Evolutionary conservation across 2,113 vertebrate genomes (phyloP).

Genomic region (Eupsittula cactorum): DNA sequence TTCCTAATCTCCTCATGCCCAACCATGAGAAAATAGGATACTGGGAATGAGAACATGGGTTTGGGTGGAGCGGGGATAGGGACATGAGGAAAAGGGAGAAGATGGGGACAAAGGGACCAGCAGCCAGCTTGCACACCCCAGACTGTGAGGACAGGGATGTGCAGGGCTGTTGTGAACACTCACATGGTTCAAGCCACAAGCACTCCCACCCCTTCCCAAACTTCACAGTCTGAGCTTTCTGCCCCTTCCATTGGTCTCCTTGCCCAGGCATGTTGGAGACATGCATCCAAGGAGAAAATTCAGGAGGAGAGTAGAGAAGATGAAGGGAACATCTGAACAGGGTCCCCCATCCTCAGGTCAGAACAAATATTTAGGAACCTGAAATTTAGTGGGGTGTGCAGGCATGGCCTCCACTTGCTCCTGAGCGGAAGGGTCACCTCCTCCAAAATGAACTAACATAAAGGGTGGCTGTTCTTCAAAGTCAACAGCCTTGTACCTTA

Average conservation of each 20-base stretch:
- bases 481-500: not conserved
- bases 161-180: not conserved
- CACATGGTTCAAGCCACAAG: not conserved
- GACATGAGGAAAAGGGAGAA: not conserved
- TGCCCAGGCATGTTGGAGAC: rapidly evolving
- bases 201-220: not conserved
- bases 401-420: not conserved
- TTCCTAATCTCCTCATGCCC: not conserved
- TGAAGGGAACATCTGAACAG: not conserved
- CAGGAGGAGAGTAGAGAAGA: not conserved
- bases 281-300: not conserved
- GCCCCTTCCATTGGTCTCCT: not conserved
- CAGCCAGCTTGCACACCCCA: rapidly evolving
- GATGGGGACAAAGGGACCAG: not conserved
- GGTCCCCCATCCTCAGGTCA: rapidly evolving
- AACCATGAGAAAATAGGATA: not conserved
- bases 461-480: not conserved
- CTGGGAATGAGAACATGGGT: not conserved
- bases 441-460: not conserved
- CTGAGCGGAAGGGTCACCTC: rapidly evolving
- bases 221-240: not conserved
- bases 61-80: rapidly evolving
- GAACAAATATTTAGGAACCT: not conserved
- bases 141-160: not conserved
- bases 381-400: not conserved